phyloP scores from a whole-genome alignment of 1,140 invertebrate species.

The Zaprionus kolodkinae region DNA sequence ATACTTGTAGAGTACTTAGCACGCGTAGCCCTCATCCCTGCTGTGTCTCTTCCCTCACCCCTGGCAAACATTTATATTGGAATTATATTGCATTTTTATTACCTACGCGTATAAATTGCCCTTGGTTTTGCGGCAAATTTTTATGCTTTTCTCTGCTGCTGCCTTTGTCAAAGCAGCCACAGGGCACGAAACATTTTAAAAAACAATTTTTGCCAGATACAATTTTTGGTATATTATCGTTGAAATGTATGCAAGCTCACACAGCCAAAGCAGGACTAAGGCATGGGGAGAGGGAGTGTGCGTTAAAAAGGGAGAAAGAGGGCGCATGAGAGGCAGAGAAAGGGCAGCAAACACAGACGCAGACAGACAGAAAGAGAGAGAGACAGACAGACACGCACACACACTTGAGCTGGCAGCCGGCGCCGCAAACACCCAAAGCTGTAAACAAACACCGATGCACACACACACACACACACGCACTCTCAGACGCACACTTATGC shows the following conservation, averaged over 20 bases:
- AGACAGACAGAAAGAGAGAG: slow-evolving; percentile 4
- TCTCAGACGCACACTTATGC: background rate
- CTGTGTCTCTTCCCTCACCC: background rate
- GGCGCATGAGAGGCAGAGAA: background rate
- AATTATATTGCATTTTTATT: slow-evolving; percentile 82
- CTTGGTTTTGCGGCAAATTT: slow-evolving; percentile 6
- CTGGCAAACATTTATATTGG: slow-evolving; percentile 57
- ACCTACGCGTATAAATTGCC: slow-evolving; percentile 52
- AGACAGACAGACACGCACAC: slow-evolving; percentile 19
- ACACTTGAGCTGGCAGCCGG: slow-evolving; percentile 20
- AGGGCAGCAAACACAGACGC: slow-evolving; percentile 4
- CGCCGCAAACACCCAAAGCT: slow-evolving; percentile 32
- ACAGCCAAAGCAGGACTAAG: background rate
- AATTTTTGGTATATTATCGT: slow-evolving; percentile 77
- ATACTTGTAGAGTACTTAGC: slow-evolving; percentile 56
- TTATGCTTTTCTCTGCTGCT: slow-evolving; percentile 4
- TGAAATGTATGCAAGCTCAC: slow-evolving; percentile 68
- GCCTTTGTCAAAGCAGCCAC: slow-evolving; percentile 59
- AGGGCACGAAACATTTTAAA: slow-evolving; percentile 79
- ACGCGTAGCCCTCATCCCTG: background rate
- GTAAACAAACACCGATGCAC: slow-evolving; percentile 23
- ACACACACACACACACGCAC: slow-evolving; percentile 6
- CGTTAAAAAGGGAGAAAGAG: background rate
- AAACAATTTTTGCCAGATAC: slow-evolving; percentile 76
- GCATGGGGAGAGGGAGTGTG: background rate